A percentile compares a stretch with the other conserved stretches of the same genome.
Conservation (phyloP, 2,797 vertebrate species). For the Hemitrygon akajei region DNA sequence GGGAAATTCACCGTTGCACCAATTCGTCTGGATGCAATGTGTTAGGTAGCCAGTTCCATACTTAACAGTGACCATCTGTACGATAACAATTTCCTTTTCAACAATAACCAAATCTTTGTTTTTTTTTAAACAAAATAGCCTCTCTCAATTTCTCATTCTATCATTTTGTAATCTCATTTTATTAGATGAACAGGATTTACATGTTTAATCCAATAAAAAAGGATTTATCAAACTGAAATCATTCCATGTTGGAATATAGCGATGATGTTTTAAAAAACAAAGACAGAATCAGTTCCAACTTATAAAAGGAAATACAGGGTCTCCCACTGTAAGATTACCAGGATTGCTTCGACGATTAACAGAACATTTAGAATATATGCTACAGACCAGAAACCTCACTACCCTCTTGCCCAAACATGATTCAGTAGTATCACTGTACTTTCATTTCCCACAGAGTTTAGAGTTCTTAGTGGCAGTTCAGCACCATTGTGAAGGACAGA, state of each 20-base stretch:
- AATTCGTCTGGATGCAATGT: neutral
- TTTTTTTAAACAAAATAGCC: neutral
- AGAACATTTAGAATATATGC: neutral
- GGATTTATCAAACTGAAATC: constrained; percentile 23
- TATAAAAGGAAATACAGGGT: neutral
- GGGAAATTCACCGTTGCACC: neutral
- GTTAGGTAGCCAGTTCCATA: neutral
- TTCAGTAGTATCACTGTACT: neutral
- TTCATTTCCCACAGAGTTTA: neutral
- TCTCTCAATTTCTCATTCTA: neutral
- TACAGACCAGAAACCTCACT: neutral
- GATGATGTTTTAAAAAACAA: neutral
- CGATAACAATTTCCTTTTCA: neutral
- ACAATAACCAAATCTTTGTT: neutral
- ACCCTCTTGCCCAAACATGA: neutral
- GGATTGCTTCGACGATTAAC: neutral
- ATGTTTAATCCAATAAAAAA: constrained; percentile 37
- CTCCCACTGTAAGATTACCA: neutral
- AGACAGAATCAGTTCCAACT: neutral
- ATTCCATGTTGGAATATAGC: constrained; percentile 27
- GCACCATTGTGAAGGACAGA: neutral
- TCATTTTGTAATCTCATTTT: neutral
- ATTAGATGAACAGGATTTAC: constrained; percentile 34
- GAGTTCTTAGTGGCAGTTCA: neutral
- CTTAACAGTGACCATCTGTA: neutral